phyloP scores from a whole-genome alignment of 2,797 vertebrate species.

The Danio kyathit region DNA sequence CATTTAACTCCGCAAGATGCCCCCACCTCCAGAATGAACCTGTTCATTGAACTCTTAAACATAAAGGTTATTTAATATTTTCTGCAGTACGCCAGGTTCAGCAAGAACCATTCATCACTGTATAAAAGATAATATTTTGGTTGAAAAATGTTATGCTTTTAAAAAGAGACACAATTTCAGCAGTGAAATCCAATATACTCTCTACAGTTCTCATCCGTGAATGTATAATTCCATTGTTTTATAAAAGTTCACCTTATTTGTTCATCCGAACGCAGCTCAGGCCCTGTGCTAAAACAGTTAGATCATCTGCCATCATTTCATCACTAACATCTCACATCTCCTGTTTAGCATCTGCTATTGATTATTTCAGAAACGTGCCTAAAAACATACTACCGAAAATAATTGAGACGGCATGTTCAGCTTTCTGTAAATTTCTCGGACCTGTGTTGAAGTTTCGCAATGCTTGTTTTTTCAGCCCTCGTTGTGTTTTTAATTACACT shows the following conservation, averaged over 20 bases:
- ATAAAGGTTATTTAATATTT: neutral
- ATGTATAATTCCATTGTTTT: too few relatives aligned
- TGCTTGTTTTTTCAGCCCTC: slow-evolving; percentile 46
- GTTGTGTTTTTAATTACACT: slow-evolving; percentile 69
- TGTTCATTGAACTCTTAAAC: slow-evolving; percentile 31
- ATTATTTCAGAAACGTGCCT: slow-evolving; percentile 31
- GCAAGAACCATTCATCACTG: neutral
- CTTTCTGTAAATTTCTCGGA: slow-evolving; percentile 22
- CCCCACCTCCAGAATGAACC: neutral
- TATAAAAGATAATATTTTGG: neutral
- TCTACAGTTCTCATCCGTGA: too few relatives aligned
- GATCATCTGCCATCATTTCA: slow-evolving; percentile 16
- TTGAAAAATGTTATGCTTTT: neutral
- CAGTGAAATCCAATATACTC: too few relatives aligned
- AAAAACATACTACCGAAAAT: slow-evolving; percentile 33
- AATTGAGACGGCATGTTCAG: neutral
- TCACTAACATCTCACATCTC: slow-evolving; percentile 3
- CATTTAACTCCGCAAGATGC: slow-evolving; percentile 78
- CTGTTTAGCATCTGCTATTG: slow-evolving; percentile 18
- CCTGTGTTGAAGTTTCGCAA: slow-evolving; percentile 32
- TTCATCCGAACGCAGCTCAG: neutral
- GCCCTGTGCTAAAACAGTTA: neutral
- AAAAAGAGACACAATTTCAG: neutral
- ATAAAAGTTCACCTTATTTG: too few relatives aligned
- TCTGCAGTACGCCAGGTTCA: neutral